Evolutionary conservation across 2,888 invertebrate genomes (phyloP).

Genomic region (Epistrophe grossulariae): DNA sequence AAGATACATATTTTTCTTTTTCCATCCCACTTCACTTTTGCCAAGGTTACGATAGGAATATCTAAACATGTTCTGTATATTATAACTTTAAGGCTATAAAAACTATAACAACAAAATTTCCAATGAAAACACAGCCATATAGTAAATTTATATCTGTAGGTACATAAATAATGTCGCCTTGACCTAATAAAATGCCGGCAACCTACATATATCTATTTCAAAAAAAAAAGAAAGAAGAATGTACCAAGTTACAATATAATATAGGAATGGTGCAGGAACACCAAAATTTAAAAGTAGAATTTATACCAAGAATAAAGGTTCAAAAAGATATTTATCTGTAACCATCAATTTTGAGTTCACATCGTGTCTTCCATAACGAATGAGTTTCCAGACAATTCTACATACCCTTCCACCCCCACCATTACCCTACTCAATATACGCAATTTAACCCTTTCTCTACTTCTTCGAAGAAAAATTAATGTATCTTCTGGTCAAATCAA

Average conservation of each 20-base stretch:
- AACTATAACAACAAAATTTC: neutral
- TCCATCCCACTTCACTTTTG: neutral
- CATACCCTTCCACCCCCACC: neutral
- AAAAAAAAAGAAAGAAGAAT: neutral
- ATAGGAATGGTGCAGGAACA: neutral
- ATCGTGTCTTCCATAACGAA: conserved; percentile 67
- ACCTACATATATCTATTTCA: neutral
- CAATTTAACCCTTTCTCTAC: conserved; percentile 52
- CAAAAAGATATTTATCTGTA: conserved; percentile 65
- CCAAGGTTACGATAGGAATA: too few relatives aligned
- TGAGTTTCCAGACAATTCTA: conserved; percentile 34
- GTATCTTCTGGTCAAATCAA: conserved; percentile 68
- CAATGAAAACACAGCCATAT: neutral
- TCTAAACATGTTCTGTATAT: too few relatives aligned
- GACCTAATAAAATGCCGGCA: conserved; percentile 61
- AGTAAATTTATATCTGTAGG: conserved; percentile 44
- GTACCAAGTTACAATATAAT: neutral
- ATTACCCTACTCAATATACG: neutral
- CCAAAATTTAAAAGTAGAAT: neutral
- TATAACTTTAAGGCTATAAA: neutral
- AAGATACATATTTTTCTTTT: too few relatives aligned
- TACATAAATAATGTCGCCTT: conserved; percentile 60
- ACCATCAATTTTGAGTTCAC: conserved; percentile 68
- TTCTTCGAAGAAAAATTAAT: conserved; percentile 44
- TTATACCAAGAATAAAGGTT: conserved; percentile 29